phyloP scores from a whole-genome alignment of 1,140 invertebrate genomes.

The Drosophila elegans region DNA sequence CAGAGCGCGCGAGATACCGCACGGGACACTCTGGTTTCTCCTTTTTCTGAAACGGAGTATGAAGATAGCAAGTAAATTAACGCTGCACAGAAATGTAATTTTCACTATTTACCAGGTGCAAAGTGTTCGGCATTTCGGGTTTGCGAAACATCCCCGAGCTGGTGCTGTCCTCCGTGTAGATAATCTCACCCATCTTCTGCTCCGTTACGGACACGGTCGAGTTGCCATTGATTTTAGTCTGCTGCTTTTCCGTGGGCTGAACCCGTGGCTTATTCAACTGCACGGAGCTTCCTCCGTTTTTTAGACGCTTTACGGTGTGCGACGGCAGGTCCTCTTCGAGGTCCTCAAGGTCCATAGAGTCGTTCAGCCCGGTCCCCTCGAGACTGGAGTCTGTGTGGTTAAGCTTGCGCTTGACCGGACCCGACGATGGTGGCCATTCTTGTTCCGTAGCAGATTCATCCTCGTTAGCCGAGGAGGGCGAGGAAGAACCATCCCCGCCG shows the following conservation, averaged over 20 bases:
- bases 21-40: constrained; percentile 70
- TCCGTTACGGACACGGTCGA: constrained; percentile 33
- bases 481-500: constrained; percentile 58
- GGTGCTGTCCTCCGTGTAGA: constrained; percentile 79
- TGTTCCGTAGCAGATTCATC: constrained; percentile 67
- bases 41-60: constrained; percentile 49
- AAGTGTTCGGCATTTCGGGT: constrained; percentile 70
- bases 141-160: constrained; percentile 80
- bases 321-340: constrained; percentile 78
- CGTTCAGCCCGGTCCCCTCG: constrained; percentile 65
- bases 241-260: constrained; percentile 36
- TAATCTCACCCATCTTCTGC: constrained; percentile 76
- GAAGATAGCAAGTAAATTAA: neutral
- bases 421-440: constrained; percentile 64
- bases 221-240: constrained; percentile 66
- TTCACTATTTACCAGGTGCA: constrained; percentile 49
- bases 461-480: constrained; percentile 68
- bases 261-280: constrained; percentile 73
- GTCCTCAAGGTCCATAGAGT: constrained; percentile 72
- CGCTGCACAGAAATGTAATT: neutral
- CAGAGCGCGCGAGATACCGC: constrained; percentile 71
- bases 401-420: constrained; percentile 73
- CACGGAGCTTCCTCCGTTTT: constrained; percentile 81
- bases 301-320: constrained; percentile 80
- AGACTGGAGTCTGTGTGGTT: constrained; percentile 73